These are phyloP conservation scores for Palythoa grandiflora DNA, from an alignment of 92 coral and sea anemone genomes.

Conservation along the genomic window DNA sequence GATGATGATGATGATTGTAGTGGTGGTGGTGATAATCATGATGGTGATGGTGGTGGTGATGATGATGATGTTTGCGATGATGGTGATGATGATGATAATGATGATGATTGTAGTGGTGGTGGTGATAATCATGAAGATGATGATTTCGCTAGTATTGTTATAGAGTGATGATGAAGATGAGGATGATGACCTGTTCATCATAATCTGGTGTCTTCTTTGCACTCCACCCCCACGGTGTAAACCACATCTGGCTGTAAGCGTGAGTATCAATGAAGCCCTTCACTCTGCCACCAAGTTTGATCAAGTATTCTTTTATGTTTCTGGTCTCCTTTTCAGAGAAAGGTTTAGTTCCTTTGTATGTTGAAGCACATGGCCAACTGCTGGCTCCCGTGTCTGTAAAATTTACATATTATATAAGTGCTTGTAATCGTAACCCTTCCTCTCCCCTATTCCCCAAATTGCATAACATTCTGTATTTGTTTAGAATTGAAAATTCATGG, in stretches of 20 bases:
- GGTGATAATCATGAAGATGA: background rate
- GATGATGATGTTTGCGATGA: background rate
- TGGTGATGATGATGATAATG: background rate
- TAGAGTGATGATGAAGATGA: background rate
- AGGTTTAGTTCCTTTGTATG: constrained; percentile 64
- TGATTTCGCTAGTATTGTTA: background rate
- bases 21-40: background rate
- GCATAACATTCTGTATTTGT: background rate
- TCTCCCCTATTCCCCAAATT: background rate
- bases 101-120: background rate
- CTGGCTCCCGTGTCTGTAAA: constrained; percentile 67
- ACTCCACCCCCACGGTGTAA: constrained; percentile 97
- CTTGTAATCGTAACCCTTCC: background rate
- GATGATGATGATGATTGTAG: background rate
- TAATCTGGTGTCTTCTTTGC: constrained; percentile 52
- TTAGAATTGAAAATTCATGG: background rate
- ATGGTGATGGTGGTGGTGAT: background rate
- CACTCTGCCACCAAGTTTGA: constrained; percentile 39
- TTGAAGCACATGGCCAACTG: constrained; percentile 60
- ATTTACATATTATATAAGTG: background rate
- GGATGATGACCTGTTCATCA: constrained; percentile 60
- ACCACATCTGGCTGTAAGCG: constrained; percentile 94
- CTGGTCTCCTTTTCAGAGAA: constrained; percentile 77
- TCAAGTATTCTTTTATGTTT: constrained; percentile 67
- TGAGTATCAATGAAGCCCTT: constrained; percentile 93